These are phyloP conservation scores for Gopherus flavomarginatus DNA, from an alignment of 2,113 vertebrate genomes.

Conservation along the genomic window DNA sequence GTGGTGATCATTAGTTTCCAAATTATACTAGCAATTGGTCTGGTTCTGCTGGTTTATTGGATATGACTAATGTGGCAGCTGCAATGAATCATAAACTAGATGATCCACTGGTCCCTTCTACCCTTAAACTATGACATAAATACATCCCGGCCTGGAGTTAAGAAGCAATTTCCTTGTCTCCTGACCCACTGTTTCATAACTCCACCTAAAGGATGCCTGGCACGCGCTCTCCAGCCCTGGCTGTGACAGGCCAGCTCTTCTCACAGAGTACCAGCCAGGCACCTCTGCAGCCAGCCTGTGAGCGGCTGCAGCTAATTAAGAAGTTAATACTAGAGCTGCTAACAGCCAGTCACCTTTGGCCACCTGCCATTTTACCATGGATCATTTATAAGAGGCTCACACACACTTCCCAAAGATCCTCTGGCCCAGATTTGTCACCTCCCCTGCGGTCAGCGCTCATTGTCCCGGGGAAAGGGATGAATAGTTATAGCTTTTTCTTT, in stretches of 20 bases:
- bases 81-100: neutral
- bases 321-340: neutral
- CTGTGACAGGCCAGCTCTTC: neutral
- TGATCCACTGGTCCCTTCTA: neutral
- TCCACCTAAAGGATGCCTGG: neutral
- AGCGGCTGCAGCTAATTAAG: neutral
- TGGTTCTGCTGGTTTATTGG: too few relatives aligned
- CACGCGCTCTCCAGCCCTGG: neutral
- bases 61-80: too few relatives aligned
- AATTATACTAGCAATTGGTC: too few relatives aligned
- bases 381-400: neutral
- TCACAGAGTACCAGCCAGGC: neutral
- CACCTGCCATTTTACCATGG: neutral
- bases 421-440: fast-evolving
- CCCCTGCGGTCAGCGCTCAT: neutral
- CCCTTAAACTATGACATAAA: neutral
- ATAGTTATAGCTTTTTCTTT: neutral
- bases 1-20: too few relatives aligned
- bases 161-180: fast-evolving
- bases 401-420: neutral
- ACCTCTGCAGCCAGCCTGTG: fast-evolving
- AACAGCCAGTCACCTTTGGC: neutral
- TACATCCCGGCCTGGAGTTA: neutral
- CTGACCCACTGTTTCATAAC: neutral
- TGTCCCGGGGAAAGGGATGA: neutral